Evolutionary conservation across 2,113 vertebrate species (phyloP).

Genomic region (Alces alces): DNA sequence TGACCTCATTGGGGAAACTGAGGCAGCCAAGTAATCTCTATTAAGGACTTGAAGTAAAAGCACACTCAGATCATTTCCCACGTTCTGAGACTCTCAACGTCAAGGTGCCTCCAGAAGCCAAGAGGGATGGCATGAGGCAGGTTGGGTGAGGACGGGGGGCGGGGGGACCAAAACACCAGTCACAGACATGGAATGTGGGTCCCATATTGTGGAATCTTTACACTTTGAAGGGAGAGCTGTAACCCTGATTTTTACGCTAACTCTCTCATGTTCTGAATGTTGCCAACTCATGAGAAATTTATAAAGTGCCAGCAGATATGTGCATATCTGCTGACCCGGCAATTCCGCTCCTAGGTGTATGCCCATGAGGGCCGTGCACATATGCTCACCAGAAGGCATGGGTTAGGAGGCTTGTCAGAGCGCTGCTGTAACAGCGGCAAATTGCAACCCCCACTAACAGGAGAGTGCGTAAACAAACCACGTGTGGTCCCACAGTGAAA

Average conservation of each 20-base stretch:
- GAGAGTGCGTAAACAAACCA: fast-evolving
- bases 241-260: neutral
- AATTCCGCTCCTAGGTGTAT: neutral
- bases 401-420: no score
- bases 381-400: fast-evolving
- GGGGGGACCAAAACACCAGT: neutral
- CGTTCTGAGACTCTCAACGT: neutral
- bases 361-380: fast-evolving
- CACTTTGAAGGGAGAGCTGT: neutral
- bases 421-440: fast-evolving
- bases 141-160: neutral
- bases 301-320: neutral
- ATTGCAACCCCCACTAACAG: neutral
- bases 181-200: neutral
- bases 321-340: neutral
- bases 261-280: neutral
- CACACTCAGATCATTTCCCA: neutral
- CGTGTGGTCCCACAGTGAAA: fast-evolving
- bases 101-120: neutral
- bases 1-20: neutral
- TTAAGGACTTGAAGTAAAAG: neutral
- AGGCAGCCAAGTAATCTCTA: neutral
- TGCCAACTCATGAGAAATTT: neutral
- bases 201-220: neutral
- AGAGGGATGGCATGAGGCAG: no score